These are phyloP conservation scores for Venusia cambrica DNA, from an alignment of 2,888 invertebrate genomes.

Conservation along the genomic window DNA sequence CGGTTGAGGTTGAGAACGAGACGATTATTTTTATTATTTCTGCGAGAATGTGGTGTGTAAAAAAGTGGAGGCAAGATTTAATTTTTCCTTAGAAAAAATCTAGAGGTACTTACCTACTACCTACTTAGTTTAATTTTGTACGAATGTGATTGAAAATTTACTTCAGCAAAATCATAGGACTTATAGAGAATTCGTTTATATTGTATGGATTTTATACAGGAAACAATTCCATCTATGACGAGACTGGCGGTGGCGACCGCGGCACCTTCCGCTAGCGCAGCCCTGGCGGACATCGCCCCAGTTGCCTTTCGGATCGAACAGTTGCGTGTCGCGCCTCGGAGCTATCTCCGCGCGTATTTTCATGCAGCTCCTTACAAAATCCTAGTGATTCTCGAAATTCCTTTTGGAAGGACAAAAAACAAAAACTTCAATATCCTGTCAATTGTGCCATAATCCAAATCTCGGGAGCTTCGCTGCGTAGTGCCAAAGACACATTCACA, in stretches of 20 bases:
- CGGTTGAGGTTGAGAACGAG: too few relatives aligned
- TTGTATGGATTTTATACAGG: too few relatives aligned
- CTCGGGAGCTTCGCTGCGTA: slow-evolving; percentile 26
- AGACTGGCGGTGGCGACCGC: slow-evolving; percentile 39
- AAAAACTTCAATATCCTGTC: slow-evolving; percentile 41
- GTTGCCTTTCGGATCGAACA: slow-evolving; percentile 78
- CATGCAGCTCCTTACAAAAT: slow-evolving; percentile 38
- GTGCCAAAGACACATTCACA: slow-evolving; percentile 39
- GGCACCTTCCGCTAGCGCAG: slow-evolving; percentile 75
- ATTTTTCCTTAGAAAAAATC: too few relatives aligned
- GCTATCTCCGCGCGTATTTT: slow-evolving; percentile 50
- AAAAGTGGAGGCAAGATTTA: too few relatives aligned
- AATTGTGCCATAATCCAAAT: slow-evolving; percentile 29
- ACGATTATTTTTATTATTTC: too few relatives aligned
- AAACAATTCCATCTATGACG: slow-evolving; percentile 28
- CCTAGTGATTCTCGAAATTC: slow-evolving; percentile 35
- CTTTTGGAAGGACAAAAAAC: slow-evolving; percentile 45
- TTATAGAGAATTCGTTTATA: too few relatives aligned
- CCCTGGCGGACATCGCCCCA: slow-evolving; percentile 77
- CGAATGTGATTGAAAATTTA: too few relatives aligned
- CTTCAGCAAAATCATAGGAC: too few relatives aligned
- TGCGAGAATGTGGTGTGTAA: too few relatives aligned
- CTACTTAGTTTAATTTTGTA: too few relatives aligned
- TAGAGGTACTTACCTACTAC: too few relatives aligned
- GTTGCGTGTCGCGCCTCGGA: slow-evolving; percentile 66